These are phyloP conservation scores for Alloplasta piceator DNA, from an alignment of 2,888 invertebrate species.

Conservation along the genomic window DNA sequence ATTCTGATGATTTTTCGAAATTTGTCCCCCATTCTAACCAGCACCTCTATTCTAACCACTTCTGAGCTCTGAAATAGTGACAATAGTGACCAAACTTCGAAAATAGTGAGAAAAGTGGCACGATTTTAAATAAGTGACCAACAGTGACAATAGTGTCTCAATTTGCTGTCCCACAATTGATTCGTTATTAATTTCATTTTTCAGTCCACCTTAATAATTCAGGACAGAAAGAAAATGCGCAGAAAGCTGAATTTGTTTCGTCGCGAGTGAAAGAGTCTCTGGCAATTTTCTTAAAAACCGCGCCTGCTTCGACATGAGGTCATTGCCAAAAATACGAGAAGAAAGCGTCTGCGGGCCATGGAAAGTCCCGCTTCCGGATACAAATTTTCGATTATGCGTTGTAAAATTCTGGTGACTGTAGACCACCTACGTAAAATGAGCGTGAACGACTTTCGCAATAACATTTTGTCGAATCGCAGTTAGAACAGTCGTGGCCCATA, in stretches of 20 bases:
- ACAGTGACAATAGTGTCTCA: no score
- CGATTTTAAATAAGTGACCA: no score
- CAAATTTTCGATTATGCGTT: constrained; percentile 8
- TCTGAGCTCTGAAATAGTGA: no score
- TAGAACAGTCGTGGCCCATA: constrained; percentile 8
- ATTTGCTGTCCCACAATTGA: no score
- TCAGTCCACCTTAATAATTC: not conserved
- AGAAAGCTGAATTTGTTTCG: constrained; percentile 27
- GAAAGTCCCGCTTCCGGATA: constrained; percentile 63
- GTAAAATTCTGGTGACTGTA: constrained; percentile 15
- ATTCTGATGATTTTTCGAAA: no score
- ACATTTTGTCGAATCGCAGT: constrained; percentile 24
- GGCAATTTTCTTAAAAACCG: not conserved
- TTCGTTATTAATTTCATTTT: no score
- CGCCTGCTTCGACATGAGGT: constrained; percentile 52
- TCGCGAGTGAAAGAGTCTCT: constrained; percentile 2
- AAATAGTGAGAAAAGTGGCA: no score
- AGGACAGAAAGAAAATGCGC: not conserved
- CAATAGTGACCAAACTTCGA: no score
- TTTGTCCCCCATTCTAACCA: no score
- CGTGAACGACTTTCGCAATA: constrained; percentile 44
- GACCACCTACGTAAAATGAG: constrained; percentile 44
- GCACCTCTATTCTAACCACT: no score
- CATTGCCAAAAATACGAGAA: constrained; percentile 68
- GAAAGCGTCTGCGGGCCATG: constrained; percentile 65